Conservation (phyloP, 2,888 invertebrate genomes). For the Pilophorus perplexus region DNA sequence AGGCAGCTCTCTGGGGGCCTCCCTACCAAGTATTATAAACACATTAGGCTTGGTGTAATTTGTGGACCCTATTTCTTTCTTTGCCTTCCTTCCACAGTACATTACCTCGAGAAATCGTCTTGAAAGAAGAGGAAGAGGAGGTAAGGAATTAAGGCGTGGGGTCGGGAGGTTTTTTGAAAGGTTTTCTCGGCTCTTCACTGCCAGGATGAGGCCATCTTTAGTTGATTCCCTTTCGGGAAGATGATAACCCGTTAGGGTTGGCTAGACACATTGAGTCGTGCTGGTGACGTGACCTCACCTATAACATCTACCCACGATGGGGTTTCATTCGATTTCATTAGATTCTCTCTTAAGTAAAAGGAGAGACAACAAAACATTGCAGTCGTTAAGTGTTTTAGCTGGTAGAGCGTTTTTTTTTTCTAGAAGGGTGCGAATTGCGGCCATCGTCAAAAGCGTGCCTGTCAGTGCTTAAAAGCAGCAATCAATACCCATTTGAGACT, state of each 20-base stretch:
- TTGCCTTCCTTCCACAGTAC: slow-evolving; percentile 38
- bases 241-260: neutral
- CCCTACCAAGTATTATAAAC: slow-evolving; percentile 43
- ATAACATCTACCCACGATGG: too few species aligned
- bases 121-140: neutral
- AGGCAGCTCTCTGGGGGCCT: slow-evolving; percentile 10
- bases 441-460: too few species aligned
- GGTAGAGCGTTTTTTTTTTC: too few species aligned
- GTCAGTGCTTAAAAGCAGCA: too few species aligned
- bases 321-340: too few species aligned
- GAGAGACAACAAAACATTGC: too few species aligned
- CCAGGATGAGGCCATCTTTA: neutral
- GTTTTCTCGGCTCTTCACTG: neutral
- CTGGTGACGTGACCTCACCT: too few species aligned
- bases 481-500: too few species aligned
- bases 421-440: too few species aligned
- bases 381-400: too few species aligned
- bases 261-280: too few species aligned
- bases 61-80: slow-evolving; percentile 42
- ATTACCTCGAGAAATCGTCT: slow-evolving; percentile 42
- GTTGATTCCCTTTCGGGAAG: neutral
- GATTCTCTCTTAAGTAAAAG: too few species aligned
- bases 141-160: slow-evolving; percentile 8
- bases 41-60: slow-evolving; percentile 45
- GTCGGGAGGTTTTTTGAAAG: neutral